Percentiles rank a stretch among this genome's conserved stretches.
Evolutionary conservation across 23 tunicate genomes (phyloP).

Genomic region (Halocynthia aurantium): DNA sequence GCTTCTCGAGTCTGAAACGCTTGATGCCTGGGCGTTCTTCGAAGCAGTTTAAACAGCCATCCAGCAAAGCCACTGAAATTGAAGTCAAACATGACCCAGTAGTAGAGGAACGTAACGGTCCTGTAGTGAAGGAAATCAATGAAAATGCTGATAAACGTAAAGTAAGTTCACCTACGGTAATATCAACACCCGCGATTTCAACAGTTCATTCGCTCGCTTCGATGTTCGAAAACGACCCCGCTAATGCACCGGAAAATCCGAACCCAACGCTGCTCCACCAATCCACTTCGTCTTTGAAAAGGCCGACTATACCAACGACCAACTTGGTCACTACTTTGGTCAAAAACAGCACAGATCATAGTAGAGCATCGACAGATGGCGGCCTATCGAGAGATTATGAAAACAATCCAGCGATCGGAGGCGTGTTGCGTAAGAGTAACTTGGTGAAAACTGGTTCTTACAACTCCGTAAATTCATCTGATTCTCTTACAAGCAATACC

Average conservation of each 20-base stretch:
- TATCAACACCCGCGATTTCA: background rate
- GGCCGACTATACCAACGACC: slow-evolving; percentile 5
- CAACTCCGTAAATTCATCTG: slow-evolving; percentile 50
- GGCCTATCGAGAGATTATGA: background rate
- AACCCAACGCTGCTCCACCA: background rate
- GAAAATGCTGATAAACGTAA: background rate
- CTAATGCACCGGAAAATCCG: background rate
- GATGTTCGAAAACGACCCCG: slow-evolving; percentile 8
- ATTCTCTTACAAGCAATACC: slow-evolving; percentile 59
- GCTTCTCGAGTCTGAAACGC: background rate
- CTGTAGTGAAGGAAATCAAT: background rate
- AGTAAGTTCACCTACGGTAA: background rate
- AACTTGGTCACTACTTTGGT: background rate
- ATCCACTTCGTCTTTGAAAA: background rate
- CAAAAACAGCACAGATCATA: background rate
- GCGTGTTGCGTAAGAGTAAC: slow-evolving; percentile 51
- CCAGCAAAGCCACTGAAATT: background rate
- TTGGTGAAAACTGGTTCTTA: slow-evolving; percentile 57
- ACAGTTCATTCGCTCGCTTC: slow-evolving; percentile 10
- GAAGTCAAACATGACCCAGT: background rate
- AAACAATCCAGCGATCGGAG: background rate
- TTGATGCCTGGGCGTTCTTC: slow-evolving; percentile 6
- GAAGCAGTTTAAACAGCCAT: background rate
- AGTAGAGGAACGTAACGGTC: background rate
- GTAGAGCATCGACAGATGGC: background rate